These are phyloP conservation scores for Leucophenga montana DNA, from an alignment of 2,888 invertebrate genomes.

Conservation along the genomic window DNA sequence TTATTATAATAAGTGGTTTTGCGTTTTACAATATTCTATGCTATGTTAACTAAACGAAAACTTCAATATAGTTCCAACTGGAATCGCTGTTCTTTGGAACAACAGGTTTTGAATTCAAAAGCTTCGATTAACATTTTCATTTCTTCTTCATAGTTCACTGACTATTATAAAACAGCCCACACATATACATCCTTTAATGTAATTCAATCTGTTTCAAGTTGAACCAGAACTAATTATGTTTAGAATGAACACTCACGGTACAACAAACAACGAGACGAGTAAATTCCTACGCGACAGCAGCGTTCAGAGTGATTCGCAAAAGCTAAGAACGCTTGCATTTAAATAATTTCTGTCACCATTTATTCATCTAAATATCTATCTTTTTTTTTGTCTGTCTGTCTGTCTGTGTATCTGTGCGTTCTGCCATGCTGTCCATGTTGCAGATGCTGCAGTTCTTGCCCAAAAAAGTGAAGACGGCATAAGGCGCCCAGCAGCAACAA, in stretches of 20 bases:
- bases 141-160: no score
- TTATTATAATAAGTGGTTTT: no score
- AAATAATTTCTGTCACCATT: slow-evolving; percentile 58
- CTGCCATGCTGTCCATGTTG: neutral
- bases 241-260: slow-evolving; percentile 49
- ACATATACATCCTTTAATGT: slow-evolving; percentile 42
- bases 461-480: slow-evolving; percentile 3
- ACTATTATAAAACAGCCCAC: slow-evolving; percentile 32
- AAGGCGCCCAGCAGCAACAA: slow-evolving; percentile 5
- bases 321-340: slow-evolving; percentile 49
- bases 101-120: no score
- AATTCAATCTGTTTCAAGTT: slow-evolving; percentile 34
- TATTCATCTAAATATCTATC: neutral
- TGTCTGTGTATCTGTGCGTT: no score
- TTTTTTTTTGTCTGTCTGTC: neutral
- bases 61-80: no score
- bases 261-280: slow-evolving; percentile 54
- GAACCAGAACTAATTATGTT: slow-evolving; percentile 36
- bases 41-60: no score
- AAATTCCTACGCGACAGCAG: slow-evolving; percentile 69
- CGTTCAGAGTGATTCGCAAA: slow-evolving; percentile 70
- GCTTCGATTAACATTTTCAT: no score
- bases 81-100: no score
- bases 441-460: neutral
- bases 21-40: no score